phyloP scores from a whole-genome alignment of 2,888 invertebrate genomes.

The Zonitis immaculata region DNA sequence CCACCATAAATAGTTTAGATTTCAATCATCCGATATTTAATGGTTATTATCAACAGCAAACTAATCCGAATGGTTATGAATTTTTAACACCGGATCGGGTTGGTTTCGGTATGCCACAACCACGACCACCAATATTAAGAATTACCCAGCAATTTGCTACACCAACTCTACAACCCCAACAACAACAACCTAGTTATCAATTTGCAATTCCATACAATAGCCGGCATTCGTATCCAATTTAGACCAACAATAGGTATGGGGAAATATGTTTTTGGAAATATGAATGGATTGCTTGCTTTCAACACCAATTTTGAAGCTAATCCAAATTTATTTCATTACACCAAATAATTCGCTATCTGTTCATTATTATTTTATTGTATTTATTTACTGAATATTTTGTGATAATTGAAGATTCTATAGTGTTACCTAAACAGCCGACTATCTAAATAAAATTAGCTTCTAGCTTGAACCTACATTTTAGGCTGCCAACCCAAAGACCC shows the following conservation, averaged over 20 bases:
- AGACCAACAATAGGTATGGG: neutral
- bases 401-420: neutral
- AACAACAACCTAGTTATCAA: constrained; percentile 9
- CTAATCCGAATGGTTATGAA: constrained; percentile 33
- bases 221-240: neutral
- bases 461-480: too few relatives aligned
- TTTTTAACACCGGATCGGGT: constrained; percentile 29
- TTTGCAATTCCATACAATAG: constrained; percentile 3
- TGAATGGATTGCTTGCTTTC: neutral
- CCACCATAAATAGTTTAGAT: constrained; percentile 9
- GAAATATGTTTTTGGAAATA: neutral
- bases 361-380: neutral
- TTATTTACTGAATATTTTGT: neutral
- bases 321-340: neutral
- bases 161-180: constrained; percentile 27
- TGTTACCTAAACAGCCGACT: too few relatives aligned
- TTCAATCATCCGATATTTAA: constrained; percentile 21
- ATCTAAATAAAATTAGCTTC: too few relatives aligned
- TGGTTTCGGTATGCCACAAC: constrained; percentile 32
- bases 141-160: constrained; percentile 35
- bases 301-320: neutral
- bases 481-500: too few relatives aligned
- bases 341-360: neutral
- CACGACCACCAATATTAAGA: constrained; percentile 27
- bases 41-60: constrained; percentile 8